Conservation (phyloP, 2,113 vertebrate genomes). For the Eurypyga helias region DNA sequence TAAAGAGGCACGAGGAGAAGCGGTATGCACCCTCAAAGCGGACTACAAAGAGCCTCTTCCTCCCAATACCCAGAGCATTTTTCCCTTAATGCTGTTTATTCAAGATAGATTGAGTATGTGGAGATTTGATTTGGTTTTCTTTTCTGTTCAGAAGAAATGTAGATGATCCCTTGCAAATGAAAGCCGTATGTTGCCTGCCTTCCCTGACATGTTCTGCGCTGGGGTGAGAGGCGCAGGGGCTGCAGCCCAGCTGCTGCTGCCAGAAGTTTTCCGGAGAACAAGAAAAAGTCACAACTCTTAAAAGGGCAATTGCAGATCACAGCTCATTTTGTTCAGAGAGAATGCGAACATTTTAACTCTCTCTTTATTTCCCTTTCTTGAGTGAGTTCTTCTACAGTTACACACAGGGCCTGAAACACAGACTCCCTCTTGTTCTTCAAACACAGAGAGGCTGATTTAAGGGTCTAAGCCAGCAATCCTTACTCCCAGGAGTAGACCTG, state of each 20-base stretch:
- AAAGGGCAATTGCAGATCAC: constrained; percentile 63
- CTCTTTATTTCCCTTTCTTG: constrained; percentile 51
- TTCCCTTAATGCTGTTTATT: constrained; percentile 30
- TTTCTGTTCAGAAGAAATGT: constrained; percentile 65
- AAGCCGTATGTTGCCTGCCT: constrained; percentile 63
- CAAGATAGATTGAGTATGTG: constrained; percentile 55
- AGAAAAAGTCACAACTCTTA: constrained; percentile 52
- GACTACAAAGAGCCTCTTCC: constrained; percentile 25
- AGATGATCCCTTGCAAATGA: constrained; percentile 76
- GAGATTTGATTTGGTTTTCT: constrained; percentile 44
- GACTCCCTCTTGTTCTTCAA: constrained; percentile 11
- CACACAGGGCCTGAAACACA: constrained; percentile 32
- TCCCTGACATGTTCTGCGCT: constrained; percentile 21
- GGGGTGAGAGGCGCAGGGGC: constrained; percentile 38
- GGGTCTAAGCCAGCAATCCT: constrained; percentile 20
- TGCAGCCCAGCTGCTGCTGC: constrained; percentile 43
- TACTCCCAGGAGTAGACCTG: constrained; percentile 13
- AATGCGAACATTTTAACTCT: neutral
- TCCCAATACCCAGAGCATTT: constrained; percentile 12
- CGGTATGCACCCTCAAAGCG: neutral
- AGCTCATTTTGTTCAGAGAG: constrained; percentile 54
- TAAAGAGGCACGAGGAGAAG: neutral
- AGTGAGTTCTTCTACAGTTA: constrained; percentile 36
- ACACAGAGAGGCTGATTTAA: constrained; percentile 26
- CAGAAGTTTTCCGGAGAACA: constrained; percentile 58